Percentiles rank a stretch among this genome's conserved stretches.
Evolutionary conservation across 2,888 invertebrate species (phyloP).

Genomic region (Microplitis manilae): DNA sequence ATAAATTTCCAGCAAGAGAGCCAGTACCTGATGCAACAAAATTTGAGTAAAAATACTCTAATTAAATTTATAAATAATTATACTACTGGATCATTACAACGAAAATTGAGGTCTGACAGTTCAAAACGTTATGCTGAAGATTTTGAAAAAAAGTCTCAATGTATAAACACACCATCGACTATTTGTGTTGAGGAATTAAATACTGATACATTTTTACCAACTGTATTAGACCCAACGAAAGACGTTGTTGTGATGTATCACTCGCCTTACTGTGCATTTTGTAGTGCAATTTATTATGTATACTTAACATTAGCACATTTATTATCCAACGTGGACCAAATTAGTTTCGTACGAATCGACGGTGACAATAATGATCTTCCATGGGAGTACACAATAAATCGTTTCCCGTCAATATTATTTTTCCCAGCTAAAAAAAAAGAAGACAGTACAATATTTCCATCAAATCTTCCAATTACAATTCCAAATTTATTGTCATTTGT

Average conservation of each 20-base stretch:
- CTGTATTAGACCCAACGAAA: conserved; percentile 78
- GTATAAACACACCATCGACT: conserved; percentile 49
- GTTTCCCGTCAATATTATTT: conserved; percentile 85
- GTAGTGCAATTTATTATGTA: conserved; percentile 80
- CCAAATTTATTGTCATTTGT: conserved; percentile 82
- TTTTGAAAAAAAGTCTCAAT: conserved; percentile 50
- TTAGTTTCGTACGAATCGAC: conserved; percentile 82
- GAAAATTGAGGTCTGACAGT: conserved; percentile 68
- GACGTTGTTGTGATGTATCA: conserved; percentile 85
- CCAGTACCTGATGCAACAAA: conserved; percentile 77
- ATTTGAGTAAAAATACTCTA: conserved; percentile 67
- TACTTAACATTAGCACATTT: conserved; percentile 80
- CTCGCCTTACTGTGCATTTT: conserved; percentile 85
- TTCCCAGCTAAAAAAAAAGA: conserved; percentile 83
- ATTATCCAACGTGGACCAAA: conserved; percentile 73
- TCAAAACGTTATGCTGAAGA: conserved; percentile 54
- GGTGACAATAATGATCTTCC: conserved; percentile 88
- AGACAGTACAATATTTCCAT: conserved; percentile 82
- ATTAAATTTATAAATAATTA: conserved; percentile 73
- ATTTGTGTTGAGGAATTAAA: conserved; percentile 79
- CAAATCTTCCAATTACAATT: conserved; percentile 76
- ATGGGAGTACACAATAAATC: conserved; percentile 87
- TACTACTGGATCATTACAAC: conserved; percentile 69
- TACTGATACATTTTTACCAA: conserved; percentile 77
- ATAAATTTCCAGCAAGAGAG: conserved; percentile 76